Evolutionary conservation across 2,888 invertebrate genomes (phyloP), one percentile per base, ranked within the genome.

Genomic region (Netelia melanura): DNA sequence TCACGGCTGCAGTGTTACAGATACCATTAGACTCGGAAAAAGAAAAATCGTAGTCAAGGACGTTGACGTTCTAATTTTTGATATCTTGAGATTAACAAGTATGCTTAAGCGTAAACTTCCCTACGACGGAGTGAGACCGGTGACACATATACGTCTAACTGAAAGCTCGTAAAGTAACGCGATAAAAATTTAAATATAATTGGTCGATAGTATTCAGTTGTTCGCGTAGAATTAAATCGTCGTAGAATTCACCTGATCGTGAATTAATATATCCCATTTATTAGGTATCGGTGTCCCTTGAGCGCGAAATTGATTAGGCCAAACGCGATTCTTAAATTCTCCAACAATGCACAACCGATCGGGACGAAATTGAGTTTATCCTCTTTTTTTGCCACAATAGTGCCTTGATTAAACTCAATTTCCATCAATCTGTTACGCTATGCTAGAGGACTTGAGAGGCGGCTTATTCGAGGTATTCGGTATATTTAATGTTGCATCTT

Each of bases 171-270:
- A 70, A 80, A 72, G 70, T 81, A 81, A 87, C 82, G 84, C 65
- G 84, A 82, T 84, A 25, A 52, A 81, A 85, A 78, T 70, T 67
- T 85, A 72, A 71, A 64, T 67, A 85, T 83, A 76, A 85, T 85
- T 85, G 79, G 75, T 79, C 84, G 80, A 74, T 80, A 75, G 77
- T 84, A 21, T 52, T 56, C 76, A 70, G 17, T 65, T 81, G 43
- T 48, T 74, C 64, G 61, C 70, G 64, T 77, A 65, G 38, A 67
- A 83, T 56, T 56, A 43, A 48, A 58, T 38, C 43, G 23, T 23
- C 68, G 30, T 21, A 25, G 30, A 67, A 38, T 38, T 38, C 78
- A 77, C 68, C 44, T 77, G 52, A 74, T 77, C 61, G 38, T 56
- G 10, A 62, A 23, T 58, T 72, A 52, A 48, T 64, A 61, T 80